A percentile compares a stretch with the other conserved stretches of the same genome.
phyloP scores from a whole-genome alignment of 2,888 invertebrate genomes.

The Folsomia candida region DNA sequence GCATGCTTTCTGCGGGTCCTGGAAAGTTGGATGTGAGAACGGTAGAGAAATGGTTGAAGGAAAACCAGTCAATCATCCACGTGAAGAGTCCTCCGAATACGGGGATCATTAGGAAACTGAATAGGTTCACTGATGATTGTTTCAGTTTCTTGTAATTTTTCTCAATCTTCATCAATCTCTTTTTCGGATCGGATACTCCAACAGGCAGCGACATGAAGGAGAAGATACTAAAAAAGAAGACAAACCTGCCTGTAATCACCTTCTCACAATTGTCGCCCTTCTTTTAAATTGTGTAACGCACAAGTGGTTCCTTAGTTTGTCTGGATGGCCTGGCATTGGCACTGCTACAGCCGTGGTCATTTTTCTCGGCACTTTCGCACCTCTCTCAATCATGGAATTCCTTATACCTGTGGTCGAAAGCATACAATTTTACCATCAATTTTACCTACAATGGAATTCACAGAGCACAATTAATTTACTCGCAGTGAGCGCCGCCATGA shows the following conservation, averaged over 20 bases:
- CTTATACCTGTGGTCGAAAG: slow-evolving; percentile 38
- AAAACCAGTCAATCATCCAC: slow-evolving; percentile 29
- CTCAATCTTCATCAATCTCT: slow-evolving; percentile 31
- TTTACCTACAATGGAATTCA: no score
- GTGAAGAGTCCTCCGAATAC: slow-evolving; percentile 35
- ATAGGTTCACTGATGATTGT: slow-evolving; percentile 35
- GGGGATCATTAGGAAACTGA: slow-evolving; percentile 41
- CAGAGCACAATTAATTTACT: no score
- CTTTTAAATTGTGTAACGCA: slow-evolving; percentile 14
- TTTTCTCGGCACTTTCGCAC: slow-evolving; percentile 27
- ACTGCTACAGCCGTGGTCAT: slow-evolving; percentile 39
- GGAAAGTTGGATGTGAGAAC: slow-evolving; percentile 46
- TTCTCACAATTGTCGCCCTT: neutral
- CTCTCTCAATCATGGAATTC: slow-evolving; percentile 31
- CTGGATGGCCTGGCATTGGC: slow-evolving; percentile 44
- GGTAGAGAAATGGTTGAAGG: slow-evolving; percentile 37
- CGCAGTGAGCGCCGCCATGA: slow-evolving; percentile 37
- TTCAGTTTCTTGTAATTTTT: slow-evolving; percentile 28
- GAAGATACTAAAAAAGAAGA: slow-evolving; percentile 33
- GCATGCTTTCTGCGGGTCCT: slow-evolving; percentile 23
- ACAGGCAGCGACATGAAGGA: slow-evolving; percentile 41
- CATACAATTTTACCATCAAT: no score
- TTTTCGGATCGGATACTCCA: slow-evolving; percentile 27
- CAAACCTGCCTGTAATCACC: neutral
- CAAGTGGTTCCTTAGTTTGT: slow-evolving; percentile 42